These are phyloP conservation scores for Pediacus dermestoides DNA, from an alignment of 2,888 invertebrate genomes.

Conservation along the genomic window DNA sequence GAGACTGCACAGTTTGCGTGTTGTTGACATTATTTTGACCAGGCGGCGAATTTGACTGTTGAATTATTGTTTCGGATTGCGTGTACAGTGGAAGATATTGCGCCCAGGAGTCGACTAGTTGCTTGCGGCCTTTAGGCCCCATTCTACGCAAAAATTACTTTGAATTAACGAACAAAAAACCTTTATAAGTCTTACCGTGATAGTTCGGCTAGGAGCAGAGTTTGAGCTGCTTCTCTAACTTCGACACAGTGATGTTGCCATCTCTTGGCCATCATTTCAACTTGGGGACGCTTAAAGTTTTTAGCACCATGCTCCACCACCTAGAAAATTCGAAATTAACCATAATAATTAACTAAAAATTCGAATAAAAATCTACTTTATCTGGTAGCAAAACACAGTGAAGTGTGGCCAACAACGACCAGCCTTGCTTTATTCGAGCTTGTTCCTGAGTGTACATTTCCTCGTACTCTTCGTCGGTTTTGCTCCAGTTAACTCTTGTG, in stretches of 20 bases:
- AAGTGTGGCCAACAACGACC: slow-evolving; percentile 92
- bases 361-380: slow-evolving; percentile 57
- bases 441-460: slow-evolving; percentile 82
- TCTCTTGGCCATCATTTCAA: slow-evolving; percentile 94
- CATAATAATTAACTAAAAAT: slow-evolving; percentile 7
- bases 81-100: slow-evolving; percentile 89
- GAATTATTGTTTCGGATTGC: slow-evolving; percentile 73
- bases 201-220: slow-evolving; percentile 88
- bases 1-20: slow-evolving; percentile 25
- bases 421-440: slow-evolving; percentile 93
- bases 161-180: slow-evolving; percentile 8
- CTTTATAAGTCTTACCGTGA: slow-evolving; percentile 32
- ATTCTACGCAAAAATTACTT: slow-evolving; percentile 52
- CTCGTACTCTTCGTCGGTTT: slow-evolving; percentile 76
- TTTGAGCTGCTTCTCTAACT: slow-evolving; percentile 95
- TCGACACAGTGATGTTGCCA: slow-evolving; percentile 99
- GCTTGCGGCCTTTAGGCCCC: slow-evolving; percentile 87
- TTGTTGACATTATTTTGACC: slow-evolving; percentile 49
- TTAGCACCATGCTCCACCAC: slow-evolving; percentile 60
- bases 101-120: slow-evolving; percentile 93
- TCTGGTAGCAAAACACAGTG: slow-evolving; percentile 96
- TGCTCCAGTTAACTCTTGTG: slow-evolving; percentile 64
- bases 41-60: slow-evolving; percentile 55
- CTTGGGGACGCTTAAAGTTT: slow-evolving; percentile 89
- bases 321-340: slow-evolving; percentile 22